Evolutionary conservation across 2,113 vertebrate genomes (phyloP), one percentile per base, ranked within the genome.

Genomic region (Orycteropus afer): DNA sequence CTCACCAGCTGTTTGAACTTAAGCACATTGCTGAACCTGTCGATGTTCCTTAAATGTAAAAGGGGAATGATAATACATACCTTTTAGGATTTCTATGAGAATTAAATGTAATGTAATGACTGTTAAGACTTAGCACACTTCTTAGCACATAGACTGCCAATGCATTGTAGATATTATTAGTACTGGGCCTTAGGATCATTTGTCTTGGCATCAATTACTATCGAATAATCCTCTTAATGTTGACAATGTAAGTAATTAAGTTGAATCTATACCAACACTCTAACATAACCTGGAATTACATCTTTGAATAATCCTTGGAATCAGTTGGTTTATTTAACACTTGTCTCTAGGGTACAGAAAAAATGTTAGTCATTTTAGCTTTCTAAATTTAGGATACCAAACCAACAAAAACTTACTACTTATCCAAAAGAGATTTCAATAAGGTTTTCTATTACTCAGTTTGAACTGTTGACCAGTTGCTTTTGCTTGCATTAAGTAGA

Each of bases 311-410:
- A 95, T 91, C 86, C 74, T 69, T 55, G 20, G 85, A 57, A 93
- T 89, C 92, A 93, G 73, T 79, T 91, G 34, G 83, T 84, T 94
- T 97, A 89, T 76, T 94, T 89, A 93, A 89, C 85, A 84, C 47
- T 93, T 91, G 87, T 94, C 82, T 92, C 86, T 86, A 93, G 77
- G 65, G 63, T 78, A 86, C 49, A 95, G 51, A 83, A 96, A 67
- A 95, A 95, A 94, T 86, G 84, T 79, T 86, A 95, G 94, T 84
- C 86, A 76, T 95, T 91, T 95, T 80, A 95, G 45, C 67, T 89
- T 93, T 96, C 95, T 94, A 94, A 93, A 96, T 94, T 93, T 95
- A 95, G 88, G 40, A 94, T 96, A 86, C 84, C 63, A 94, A 91
- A 94, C 71, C 90, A 95, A 91, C 76, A 84, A 80, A 92, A 91